These are phyloP conservation scores for Caenorhabditis sp. DNA, from an alignment of 2,888 invertebrate species.

Conservation along the genomic window DNA sequence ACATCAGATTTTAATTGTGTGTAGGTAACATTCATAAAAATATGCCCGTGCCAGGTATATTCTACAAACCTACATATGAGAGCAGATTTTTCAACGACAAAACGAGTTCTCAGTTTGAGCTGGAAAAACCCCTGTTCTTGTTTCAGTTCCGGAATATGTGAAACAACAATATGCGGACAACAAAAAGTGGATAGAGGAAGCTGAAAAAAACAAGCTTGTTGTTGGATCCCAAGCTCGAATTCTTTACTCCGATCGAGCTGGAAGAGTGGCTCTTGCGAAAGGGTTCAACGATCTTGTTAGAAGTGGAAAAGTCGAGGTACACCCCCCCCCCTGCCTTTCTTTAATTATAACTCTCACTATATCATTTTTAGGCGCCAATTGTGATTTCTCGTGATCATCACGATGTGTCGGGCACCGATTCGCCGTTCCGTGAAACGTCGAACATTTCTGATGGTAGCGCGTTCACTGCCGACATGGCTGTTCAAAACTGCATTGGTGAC, in stretches of 20 bases:
- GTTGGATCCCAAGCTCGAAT: constrained; percentile 74
- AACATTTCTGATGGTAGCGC: constrained; percentile 77
- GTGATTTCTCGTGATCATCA: constrained; percentile 78
- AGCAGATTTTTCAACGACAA: too few species aligned
- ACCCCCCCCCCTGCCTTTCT: background rate
- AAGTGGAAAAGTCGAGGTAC: constrained; percentile 46
- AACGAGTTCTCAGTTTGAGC: too few species aligned
- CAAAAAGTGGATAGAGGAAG: constrained; percentile 76
- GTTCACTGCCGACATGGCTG: constrained; percentile 76
- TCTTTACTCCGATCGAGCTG: constrained; percentile 76
- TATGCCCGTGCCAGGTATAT: too few species aligned
- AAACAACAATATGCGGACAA: constrained; percentile 76
- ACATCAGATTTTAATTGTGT: too few species aligned
- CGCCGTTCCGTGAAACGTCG: constrained; percentile 77
- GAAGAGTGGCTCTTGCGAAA: constrained; percentile 75
- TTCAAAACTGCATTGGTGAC: constrained; percentile 74
- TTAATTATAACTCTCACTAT: constrained; percentile 9
- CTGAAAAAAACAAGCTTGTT: constrained; percentile 75
- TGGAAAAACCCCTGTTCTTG: too few species aligned
- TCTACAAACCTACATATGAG: too few species aligned
- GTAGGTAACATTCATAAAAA: too few species aligned
- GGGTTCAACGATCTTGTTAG: constrained; percentile 75
- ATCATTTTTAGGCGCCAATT: too few species aligned
- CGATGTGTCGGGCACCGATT: constrained; percentile 78
- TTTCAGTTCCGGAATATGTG: constrained; percentile 73